Base-by-base conservation (phyloP, 2,888 invertebrate genomes). In the Microctonus hyperodae region DNA sequence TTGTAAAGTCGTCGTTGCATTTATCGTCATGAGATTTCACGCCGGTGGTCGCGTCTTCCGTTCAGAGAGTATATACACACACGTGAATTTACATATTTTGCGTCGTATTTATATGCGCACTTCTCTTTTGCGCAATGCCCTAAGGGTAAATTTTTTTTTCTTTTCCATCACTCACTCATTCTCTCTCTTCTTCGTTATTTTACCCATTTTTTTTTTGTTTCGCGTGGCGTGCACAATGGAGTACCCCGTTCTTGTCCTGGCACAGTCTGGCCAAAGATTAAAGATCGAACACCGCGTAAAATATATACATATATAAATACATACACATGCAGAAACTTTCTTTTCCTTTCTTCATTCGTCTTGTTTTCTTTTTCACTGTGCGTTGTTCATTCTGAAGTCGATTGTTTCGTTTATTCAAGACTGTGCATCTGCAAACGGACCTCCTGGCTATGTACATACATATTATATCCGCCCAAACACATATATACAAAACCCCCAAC, bases 1-100 rank as follows among this genome's bases (percentile, higher is more conserved):
- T 44, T 13, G 3, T 44, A 7, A 16, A 16, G 44, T 44, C 44
- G 44, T 64, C 65, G 64, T 64, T 70, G 73, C 76, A 73, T 74
- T 77, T 72, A 72, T 74, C 73, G 76, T 76, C 77, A 75, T 73
- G 71, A 75, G 75, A 76, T 76, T 76, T 75, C 70, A 71, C 73
- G 73, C 72, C 67, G 72, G 72, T 71, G 73, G 72, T 73, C 72
- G 73, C 66, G 63, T 37, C 60, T 63, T 64, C 57, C 25, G n/a
- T 51, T 13, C 53, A 50, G 40, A 33, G 13, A 40, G 60, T 53
- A 55, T 48, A 35, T 44, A 51, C 16, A 35, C 44, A 51, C 16
- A n/a, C n/a, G n/a, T n/a, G n/a, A n/a, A 48, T 60, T 56, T 63
- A 44, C 64, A 50, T 60, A 50, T 44, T 33, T 44, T 51, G 44